Conservation (phyloP, 2,113 vertebrate genomes). For the Sphaerodactylus townsendi region DNA sequence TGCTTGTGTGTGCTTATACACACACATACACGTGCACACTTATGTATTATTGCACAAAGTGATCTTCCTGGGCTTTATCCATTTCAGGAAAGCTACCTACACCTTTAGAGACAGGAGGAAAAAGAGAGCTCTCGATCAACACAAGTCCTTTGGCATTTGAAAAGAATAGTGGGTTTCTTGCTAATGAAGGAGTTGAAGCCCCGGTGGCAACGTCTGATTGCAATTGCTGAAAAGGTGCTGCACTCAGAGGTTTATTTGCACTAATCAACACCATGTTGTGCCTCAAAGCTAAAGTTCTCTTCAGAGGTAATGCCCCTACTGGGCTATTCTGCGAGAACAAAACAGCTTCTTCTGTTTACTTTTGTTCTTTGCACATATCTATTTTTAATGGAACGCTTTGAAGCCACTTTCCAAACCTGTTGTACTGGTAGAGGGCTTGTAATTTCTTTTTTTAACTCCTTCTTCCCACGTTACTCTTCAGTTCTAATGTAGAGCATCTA, state of each 20-base stretch:
- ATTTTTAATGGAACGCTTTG: constrained; percentile 42
- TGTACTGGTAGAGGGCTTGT: constrained; percentile 6
- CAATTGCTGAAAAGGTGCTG: constrained; percentile 67
- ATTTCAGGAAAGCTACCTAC: constrained; percentile 44
- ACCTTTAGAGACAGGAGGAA: not conserved
- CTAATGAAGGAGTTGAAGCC: constrained; percentile 74
- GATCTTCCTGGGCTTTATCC: constrained; percentile 34
- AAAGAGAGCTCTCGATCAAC: constrained; percentile 31
- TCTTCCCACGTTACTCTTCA: constrained; percentile 2
- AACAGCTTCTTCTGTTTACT: constrained; percentile 48
- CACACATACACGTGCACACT: not conserved
- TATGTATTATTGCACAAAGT: constrained; percentile 32
- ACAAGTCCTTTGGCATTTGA: constrained; percentile 44
- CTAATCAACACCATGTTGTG: constrained; percentile 77
- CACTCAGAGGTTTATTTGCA: constrained; percentile 68
- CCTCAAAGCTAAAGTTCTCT: constrained; percentile 68
- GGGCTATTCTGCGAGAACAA: constrained; percentile 48
- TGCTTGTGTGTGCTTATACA: not conserved
- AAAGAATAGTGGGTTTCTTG: constrained; percentile 34
- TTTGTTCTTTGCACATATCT: constrained; percentile 42
- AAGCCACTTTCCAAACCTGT: constrained; percentile 42
- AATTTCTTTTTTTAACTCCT: constrained; percentile 30
- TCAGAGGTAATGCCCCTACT: constrained; percentile 57
- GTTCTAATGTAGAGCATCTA: constrained; percentile 16
- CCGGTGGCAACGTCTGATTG: constrained; percentile 65